A percentile compares a stretch with the other conserved stretches of the same genome.
Evolutionary conservation across 2,797 vertebrate genomes (phyloP).

Genomic region (Distichodus sexfasciatus): DNA sequence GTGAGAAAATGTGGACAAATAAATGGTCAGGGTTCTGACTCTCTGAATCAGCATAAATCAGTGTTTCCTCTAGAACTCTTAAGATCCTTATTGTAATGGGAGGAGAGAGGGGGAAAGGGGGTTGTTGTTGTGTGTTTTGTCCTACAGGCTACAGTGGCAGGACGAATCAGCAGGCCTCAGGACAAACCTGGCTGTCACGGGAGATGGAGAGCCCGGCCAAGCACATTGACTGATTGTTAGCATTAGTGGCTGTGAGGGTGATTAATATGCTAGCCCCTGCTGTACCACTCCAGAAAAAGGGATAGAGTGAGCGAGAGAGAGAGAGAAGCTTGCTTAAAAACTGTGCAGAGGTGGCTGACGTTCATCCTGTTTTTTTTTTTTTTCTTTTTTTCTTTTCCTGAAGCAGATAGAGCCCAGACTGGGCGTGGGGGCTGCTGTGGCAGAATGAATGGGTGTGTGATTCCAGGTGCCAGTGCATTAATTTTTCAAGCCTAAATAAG

Average conservation of each 20-base stretch:
- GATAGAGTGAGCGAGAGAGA: slow-evolving; percentile 52
- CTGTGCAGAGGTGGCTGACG: slow-evolving; percentile 71
- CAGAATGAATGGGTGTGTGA: slow-evolving; percentile 67
- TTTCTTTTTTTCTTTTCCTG: slow-evolving; percentile 44
- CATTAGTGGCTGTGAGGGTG: slow-evolving; percentile 89
- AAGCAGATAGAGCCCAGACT: slow-evolving; percentile 68
- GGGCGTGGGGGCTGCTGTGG: slow-evolving; percentile 48
- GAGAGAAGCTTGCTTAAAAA: slow-evolving; percentile 68
- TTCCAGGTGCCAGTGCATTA: slow-evolving; percentile 70
- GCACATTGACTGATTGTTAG: slow-evolving; percentile 89
- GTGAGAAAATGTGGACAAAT: too few relatives aligned
- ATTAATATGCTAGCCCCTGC: slow-evolving; percentile 87
- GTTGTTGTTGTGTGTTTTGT: slow-evolving; percentile 67
- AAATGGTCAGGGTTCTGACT: too few relatives aligned
- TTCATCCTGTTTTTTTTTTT: slow-evolving; percentile 62
- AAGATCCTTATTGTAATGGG: slow-evolving; percentile 6
- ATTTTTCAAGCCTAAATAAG: slow-evolving; percentile 70
- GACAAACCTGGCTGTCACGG: slow-evolving; percentile 81
- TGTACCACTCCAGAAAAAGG: slow-evolving; percentile 74
- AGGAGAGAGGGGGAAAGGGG: slow-evolving; percentile 32
- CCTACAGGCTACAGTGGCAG: slow-evolving; percentile 72
- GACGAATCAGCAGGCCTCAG: slow-evolving; percentile 80
- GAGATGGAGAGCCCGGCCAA: slow-evolving; percentile 81
- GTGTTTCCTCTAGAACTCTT: slow-evolving; percentile 12
- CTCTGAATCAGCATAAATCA: neutral